Conservation (phyloP, 2,113 vertebrate species). For the Bubo blakistoni region DNA sequence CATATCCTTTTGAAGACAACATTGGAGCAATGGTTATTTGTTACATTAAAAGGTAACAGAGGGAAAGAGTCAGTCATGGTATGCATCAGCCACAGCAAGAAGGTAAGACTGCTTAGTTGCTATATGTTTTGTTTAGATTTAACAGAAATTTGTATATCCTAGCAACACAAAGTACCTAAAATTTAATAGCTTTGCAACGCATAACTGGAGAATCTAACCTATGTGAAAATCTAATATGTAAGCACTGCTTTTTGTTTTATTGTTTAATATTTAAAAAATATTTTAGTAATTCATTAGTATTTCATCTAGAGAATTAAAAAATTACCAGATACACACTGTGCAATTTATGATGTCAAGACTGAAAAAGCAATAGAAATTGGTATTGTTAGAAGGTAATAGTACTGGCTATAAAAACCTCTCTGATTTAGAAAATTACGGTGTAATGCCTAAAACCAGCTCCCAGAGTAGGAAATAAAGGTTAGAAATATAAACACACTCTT, state of each 20-base stretch:
- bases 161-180: neutral
- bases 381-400: neutral
- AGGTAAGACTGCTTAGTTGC: neutral
- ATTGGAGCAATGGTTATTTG: neutral
- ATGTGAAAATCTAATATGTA: neutral
- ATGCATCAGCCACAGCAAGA: neutral
- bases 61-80: neutral
- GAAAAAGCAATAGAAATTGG: neutral
- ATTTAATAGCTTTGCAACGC: neutral
- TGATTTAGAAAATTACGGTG: neutral
- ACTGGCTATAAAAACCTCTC: neutral
- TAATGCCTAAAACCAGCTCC: neutral
- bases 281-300: neutral
- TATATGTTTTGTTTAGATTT: neutral
- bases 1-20: neutral
- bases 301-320: neutral
- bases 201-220: neutral
- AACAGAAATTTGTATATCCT: neutral
- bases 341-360: neutral
- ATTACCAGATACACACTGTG: rapidly evolving
- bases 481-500: neutral
- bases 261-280: neutral
- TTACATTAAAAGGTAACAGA: neutral
- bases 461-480: neutral
- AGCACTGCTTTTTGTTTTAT: neutral